Conservation (phyloP, 2,797 vertebrate species). For the Poeciliopsis presidionis region DNA sequence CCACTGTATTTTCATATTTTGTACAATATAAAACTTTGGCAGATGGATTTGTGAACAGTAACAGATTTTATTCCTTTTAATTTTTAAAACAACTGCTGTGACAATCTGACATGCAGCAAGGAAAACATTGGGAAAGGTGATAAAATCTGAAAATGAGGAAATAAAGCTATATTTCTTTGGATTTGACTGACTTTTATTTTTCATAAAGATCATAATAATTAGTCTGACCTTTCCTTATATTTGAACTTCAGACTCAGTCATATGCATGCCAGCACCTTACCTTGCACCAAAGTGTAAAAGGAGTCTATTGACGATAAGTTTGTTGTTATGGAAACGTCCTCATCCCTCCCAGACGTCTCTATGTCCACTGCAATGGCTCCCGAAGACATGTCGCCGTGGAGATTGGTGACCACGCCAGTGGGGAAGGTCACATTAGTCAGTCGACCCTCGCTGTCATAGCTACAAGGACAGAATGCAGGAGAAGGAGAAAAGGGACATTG, state of each 20-base stretch:
- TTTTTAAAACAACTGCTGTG: not conserved
- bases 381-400: constrained; percentile 97
- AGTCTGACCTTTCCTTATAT: not conserved
- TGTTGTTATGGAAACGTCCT: constrained; percentile 97
- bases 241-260: not conserved
- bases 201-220: not conserved
- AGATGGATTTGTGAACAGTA: not conserved
- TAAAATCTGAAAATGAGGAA: not conserved
- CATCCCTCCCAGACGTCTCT: constrained; percentile 94
- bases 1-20: not conserved
- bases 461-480: constrained; percentile 53
- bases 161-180: not conserved
- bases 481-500: constrained; percentile 1
- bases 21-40: not conserved
- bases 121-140: not conserved
- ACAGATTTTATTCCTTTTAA: not conserved
- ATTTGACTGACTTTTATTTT: not conserved
- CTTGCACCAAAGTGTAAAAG: constrained; percentile 97
- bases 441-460: constrained; percentile 96
- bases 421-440: constrained; percentile 98
- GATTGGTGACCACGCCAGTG: constrained; percentile 94
- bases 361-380: constrained; percentile 95
- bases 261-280: constrained; percentile 67
- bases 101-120: not conserved
- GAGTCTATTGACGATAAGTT: constrained; percentile 97